Evolutionary conservation across 1,140 invertebrate species (phyloP), one percentile per base, ranked within the genome.

Genomic region (Acromyrmex heyeri): DNA sequence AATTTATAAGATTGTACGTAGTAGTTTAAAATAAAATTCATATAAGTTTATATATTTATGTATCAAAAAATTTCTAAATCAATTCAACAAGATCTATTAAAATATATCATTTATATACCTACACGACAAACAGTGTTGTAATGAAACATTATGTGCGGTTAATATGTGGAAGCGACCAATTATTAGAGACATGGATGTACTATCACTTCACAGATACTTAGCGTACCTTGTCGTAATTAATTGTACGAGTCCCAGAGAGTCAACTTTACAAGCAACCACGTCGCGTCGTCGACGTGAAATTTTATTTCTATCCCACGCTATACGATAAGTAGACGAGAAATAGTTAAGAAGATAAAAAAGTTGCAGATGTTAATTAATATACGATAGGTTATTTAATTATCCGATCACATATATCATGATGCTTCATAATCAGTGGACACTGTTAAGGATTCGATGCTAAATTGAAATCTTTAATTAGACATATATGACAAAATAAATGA

Each of bases 171-270:
- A 64, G 18, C 44, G 44, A 44, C 12, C 24, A 6, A 77, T 77
- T 77, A 64, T 77, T 48, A 77, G 38, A 62, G 24, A 62, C 38
- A 77, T 48, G 38, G 12, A 77, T 24, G 59, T 64, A 30, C 75
- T 77, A 77, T 77, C 59, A 50, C 59, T 78, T 78, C 24, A 27
- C 44, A 78, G 76, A 65, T 53, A 78, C 44, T 64, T 78, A 48
- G 27, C 76, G 64, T n/a, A 18, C 14, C 18, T 78, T 78, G 53
- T 76, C 64, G 30, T 81, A 81, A 81, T 81, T 81, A 81, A 81
- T 57, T 70, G 24, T n/a, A 59, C 16, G 10, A 57, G 30, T 70
- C n/a, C 0, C 16, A 27, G 50, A 78, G 61, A 78, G 18, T 48
- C 38, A 50, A 77, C 5, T 16, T 79, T 53, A 67, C 62, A 53